These are phyloP conservation scores for Himantopus leucocephalus DNA, from an alignment of 2,113 vertebrate genomes.

Conservation along the genomic window DNA sequence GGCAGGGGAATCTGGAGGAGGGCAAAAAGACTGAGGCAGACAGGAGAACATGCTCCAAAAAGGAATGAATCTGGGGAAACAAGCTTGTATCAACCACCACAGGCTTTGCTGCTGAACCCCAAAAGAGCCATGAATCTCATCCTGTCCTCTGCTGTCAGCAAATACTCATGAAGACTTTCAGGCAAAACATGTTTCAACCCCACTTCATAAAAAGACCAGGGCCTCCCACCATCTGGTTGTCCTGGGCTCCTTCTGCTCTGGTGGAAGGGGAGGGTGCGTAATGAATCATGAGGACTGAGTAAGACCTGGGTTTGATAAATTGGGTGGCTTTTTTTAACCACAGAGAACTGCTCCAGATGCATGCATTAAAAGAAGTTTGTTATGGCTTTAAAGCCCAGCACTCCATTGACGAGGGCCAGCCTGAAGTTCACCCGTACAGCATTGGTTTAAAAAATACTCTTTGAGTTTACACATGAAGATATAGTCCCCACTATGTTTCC, in stretches of 20 bases:
- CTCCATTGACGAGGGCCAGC: background rate
- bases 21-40: background rate
- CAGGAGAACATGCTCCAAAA: background rate
- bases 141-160: background rate
- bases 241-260: fast-evolving
- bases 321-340: background rate
- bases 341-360: background rate
- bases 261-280: background rate
- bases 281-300: background rate
- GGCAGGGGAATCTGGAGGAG: background rate
- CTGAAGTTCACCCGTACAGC: background rate
- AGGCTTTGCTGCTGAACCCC: background rate
- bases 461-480: background rate
- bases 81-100: fast-evolving
- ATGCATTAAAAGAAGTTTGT: background rate
- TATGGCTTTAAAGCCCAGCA: background rate
- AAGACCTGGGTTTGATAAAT: background rate
- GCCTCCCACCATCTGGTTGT: background rate
- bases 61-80: background rate
- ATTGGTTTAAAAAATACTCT: background rate
- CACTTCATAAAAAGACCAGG: background rate
- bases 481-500: background rate
- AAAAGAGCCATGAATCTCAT: background rate
- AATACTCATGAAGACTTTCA: background rate
- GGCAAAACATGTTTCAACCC: background rate